Evolutionary conservation across 2,113 vertebrate species (phyloP).

Genomic region (Tympanuchus pallidicinctus): DNA sequence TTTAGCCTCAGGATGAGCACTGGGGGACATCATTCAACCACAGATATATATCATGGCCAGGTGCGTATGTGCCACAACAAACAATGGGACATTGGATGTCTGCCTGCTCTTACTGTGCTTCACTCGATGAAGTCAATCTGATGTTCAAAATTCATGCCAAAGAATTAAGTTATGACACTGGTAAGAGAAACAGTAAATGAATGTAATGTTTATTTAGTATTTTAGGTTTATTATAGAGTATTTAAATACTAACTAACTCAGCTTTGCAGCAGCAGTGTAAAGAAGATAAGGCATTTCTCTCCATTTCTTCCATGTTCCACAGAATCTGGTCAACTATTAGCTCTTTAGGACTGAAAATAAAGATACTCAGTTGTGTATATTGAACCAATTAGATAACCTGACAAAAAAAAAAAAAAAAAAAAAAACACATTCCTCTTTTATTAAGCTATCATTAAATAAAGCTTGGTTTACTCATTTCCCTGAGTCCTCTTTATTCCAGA

Average conservation of each 20-base stretch:
- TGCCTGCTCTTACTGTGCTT: not conserved
- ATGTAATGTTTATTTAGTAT: not conserved
- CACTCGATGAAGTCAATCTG: not conserved
- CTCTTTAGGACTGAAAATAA: not conserved
- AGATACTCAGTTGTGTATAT: not conserved
- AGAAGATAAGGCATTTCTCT: not conserved
- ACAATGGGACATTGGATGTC: not conserved
- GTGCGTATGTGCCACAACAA: not conserved
- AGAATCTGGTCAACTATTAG: not conserved
- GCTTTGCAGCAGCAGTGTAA: not conserved
- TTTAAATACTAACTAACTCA: slow-evolving; percentile 2
- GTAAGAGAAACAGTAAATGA: not conserved
- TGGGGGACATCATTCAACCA: not conserved
- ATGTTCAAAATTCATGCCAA: not conserved
- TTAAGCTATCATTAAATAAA: not conserved
- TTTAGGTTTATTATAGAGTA: not conserved
- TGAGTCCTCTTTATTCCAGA: not conserved
- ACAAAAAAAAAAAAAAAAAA: not conserved
- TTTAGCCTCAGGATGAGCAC: not conserved
- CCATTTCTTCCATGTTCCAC: not conserved
- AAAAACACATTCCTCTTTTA: not conserved
- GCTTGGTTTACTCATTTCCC: not conserved
- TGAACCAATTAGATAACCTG: not conserved
- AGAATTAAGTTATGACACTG: not conserved
- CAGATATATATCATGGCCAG: accelerated